Percentiles rank a stretch among this genome's conserved stretches.
Evolutionary conservation across 2,797 vertebrate species (phyloP).

Genomic region (Mastacembelus armatus): DNA sequence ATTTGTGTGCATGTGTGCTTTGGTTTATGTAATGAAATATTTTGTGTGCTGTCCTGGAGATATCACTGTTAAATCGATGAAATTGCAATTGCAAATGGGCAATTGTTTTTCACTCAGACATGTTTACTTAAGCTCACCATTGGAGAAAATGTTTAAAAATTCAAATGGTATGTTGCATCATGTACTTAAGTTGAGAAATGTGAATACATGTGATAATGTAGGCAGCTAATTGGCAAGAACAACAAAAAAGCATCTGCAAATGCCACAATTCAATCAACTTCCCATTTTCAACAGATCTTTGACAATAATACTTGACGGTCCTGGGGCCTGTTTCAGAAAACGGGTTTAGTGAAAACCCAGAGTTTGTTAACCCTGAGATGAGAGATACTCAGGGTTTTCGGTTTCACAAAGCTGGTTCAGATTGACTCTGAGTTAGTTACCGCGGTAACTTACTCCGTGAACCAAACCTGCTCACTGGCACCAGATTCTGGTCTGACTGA

Average conservation of each 20-base stretch:
- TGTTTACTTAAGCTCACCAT: constrained; percentile 17
- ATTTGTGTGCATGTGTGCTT: not conserved
- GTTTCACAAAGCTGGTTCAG: too few relatives aligned
- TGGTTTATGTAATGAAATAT: not conserved
- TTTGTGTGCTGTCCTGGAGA: not conserved
- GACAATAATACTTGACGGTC: constrained; percentile 44
- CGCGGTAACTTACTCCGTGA: too few relatives aligned
- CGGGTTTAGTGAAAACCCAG: too few relatives aligned
- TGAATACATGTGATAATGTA: constrained; percentile 40
- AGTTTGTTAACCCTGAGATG: too few relatives aligned
- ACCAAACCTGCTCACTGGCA: too few relatives aligned
- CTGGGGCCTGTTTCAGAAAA: constrained; percentile 17
- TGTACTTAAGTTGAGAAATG: constrained; percentile 19
- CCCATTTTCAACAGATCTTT: constrained; percentile 51
- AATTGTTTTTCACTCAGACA: constrained; percentile 18
- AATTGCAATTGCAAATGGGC: constrained; percentile 5
- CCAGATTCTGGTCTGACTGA: too few relatives aligned
- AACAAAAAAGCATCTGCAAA: constrained; percentile 23
- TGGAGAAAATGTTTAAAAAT: constrained; percentile 1
- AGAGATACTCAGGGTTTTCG: too few relatives aligned
- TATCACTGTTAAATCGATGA: constrained; percentile 26
- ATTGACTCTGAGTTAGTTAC: too few relatives aligned
- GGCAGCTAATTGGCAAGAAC: constrained; percentile 49
- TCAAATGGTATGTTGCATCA: constrained; percentile 16
- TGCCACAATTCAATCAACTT: constrained; percentile 49